Conservation (phyloP, 2,797 vertebrate species). For the Spheniscus humboldti region DNA sequence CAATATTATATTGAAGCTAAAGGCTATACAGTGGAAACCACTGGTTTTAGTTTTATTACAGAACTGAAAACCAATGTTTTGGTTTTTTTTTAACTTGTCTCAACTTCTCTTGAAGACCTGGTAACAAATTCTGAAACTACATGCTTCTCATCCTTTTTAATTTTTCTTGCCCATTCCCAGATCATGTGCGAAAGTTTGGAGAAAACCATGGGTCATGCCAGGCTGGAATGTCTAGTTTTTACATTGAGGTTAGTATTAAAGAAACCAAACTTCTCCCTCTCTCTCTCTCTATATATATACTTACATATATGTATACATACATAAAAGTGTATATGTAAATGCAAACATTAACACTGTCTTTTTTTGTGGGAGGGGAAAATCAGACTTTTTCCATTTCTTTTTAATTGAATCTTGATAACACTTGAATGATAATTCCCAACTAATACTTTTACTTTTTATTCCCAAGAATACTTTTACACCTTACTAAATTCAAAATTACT, state of each 20-base stretch:
- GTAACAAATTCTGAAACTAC: neutral
- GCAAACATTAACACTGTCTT: neutral
- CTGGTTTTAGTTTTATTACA: neutral
- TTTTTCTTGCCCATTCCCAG: conserved; percentile 70
- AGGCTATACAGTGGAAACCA: neutral
- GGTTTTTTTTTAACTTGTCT: neutral
- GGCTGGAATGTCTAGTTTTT: conserved; percentile 87
- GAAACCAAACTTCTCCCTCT: neutral
- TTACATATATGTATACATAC: neutral
- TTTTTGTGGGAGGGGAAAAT: neutral
- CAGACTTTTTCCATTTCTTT: neutral
- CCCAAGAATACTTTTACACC: neutral
- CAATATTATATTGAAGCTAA: neutral
- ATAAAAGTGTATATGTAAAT: neutral
- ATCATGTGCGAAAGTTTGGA: conserved; percentile 81
- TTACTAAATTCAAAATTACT: neutral
- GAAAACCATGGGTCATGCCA: conserved; percentile 90
- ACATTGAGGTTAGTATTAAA: conserved; percentile 76
- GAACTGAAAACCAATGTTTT: neutral
- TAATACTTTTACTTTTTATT: neutral
- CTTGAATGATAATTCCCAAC: neutral
- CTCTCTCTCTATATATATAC: neutral
- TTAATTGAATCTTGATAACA: neutral
- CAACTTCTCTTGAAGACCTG: neutral
- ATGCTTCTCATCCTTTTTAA: neutral